A percentile compares a stretch with the other conserved stretches of the same genome.
Conservation (phyloP, 2,888 invertebrate genomes). For the Ecdyonurus torrentis region DNA sequence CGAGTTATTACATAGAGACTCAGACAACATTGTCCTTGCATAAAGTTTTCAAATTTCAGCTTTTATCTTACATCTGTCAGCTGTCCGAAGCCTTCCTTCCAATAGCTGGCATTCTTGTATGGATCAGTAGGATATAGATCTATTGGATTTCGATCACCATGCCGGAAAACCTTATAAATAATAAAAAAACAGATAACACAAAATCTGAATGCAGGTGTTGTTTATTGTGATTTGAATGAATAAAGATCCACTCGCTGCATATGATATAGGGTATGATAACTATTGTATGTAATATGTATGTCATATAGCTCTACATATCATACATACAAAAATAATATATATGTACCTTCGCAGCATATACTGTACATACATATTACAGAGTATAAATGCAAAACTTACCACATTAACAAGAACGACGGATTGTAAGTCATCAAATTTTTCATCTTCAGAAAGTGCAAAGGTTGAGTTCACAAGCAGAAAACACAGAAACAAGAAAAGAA, state of each 20-base stretch:
- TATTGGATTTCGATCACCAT: conserved; percentile 17
- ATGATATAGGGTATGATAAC: too few relatives aligned
- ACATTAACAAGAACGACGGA: not conserved
- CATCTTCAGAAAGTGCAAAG: not conserved
- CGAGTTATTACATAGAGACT: not conserved
- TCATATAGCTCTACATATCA: too few relatives aligned
- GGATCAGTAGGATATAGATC: conserved; percentile 16
- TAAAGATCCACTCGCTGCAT: too few relatives aligned
- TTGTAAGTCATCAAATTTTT: not conserved
- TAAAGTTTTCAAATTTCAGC: too few relatives aligned
- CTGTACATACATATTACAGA: too few relatives aligned
- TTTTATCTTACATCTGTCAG: conserved; percentile 15
- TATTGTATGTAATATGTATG: too few relatives aligned
- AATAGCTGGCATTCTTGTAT: conserved; percentile 13
- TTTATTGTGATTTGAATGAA: too few relatives aligned
- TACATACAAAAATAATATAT: too few relatives aligned
- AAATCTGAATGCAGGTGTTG: too few relatives aligned
- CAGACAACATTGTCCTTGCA: not conserved
- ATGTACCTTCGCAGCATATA: too few relatives aligned
- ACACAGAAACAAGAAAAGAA: too few relatives aligned
- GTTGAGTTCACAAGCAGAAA: too few relatives aligned
- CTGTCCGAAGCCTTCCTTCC: conserved; percentile 17
- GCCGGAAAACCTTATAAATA: conserved; percentile 16
- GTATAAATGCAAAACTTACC: not conserved
- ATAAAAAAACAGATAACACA: not conserved